Base-by-base conservation (phyloP, 2,113 vertebrate genomes). In the Oenanthe oenanthe region DNA sequence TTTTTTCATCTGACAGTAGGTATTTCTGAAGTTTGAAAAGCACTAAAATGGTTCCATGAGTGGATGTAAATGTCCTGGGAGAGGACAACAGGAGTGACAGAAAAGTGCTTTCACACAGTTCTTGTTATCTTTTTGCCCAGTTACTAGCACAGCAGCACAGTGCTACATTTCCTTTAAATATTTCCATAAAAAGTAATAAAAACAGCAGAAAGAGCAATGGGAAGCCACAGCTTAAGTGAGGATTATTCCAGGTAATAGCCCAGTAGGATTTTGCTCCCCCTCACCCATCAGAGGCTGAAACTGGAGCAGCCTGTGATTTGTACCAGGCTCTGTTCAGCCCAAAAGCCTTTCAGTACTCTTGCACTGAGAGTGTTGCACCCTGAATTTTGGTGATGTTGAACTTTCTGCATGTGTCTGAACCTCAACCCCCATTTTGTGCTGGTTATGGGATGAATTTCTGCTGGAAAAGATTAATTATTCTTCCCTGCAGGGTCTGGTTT, bases 301-400 rank as follows among this genome's bases (percentile, higher is more conserved):
- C 50, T 32, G 31, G 38, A 85, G 20, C 40, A 13, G 8, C 3
- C 40, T 6, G 28, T 17, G 53, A 26, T 10, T 28, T 4, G 3
- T 18, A 36, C 31, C n/a, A 53, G 36, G 36, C 63, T 68, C 40
- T 32, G 11, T 4, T 80, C 45, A 14, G 9, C 12, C 21, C 2
- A 0, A 38, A 2, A 20, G 58, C 24, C 16, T 32, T 28, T 1
- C 34, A 31, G 0, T 1, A 2, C 17, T 25, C 38, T 1, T 1
- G 1, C 9, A 11, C 21, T 25, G 40, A 47, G 67, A 31, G 5
- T 0, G 10, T 2, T 36, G 34, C 47, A 68, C 13, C 13, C 56
- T 28, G 10, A 43, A 36, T 68, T 57, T 4, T 40, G 17, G 54
- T 21, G 57, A 13, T 36, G 38, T 26, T 2, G 3, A 36, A 38